A percentile compares a stretch with the other conserved stretches of the same genome.
phyloP scores from a whole-genome alignment of 2,797 vertebrate genomes.

The Decapterus maruadsi region DNA sequence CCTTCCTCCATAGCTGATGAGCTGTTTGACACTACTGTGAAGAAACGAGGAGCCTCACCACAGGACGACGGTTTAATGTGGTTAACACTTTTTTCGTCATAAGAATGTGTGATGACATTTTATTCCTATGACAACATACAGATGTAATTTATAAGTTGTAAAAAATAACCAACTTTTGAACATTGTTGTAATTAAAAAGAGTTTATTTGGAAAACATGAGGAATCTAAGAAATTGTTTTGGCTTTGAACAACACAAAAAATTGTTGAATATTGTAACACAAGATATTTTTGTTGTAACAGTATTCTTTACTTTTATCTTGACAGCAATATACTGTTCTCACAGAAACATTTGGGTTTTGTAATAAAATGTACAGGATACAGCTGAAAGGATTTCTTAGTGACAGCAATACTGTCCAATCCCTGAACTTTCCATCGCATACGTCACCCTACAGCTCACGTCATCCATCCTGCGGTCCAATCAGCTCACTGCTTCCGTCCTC shows the following conservation, averaged over 20 bases:
- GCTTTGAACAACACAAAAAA: too few species aligned
- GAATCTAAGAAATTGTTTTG: neutral
- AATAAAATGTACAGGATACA: constrained; percentile 4
- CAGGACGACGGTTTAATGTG: neutral
- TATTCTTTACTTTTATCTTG: neutral
- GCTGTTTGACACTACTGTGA: neutral
- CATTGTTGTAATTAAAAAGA: neutral
- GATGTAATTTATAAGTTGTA: neutral
- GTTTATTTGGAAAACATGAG: neutral
- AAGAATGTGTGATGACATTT: neutral
- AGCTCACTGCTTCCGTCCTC: neutral
- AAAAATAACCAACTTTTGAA: neutral
- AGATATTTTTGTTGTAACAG: neutral
- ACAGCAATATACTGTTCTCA: neutral
- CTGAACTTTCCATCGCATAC: neutral
- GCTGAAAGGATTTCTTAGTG: neutral
- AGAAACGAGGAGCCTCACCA: neutral
- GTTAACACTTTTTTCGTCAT: neutral
- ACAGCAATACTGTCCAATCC: constrained; percentile 59
- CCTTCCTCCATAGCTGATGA: neutral
- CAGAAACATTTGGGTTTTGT: neutral
- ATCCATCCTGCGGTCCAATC: constrained; percentile 59
- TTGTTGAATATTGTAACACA: neutral
- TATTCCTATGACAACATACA: neutral
- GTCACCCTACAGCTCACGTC: constrained; percentile 24